Base-by-base conservation (phyloP, 2,797 vertebrate genomes). In the Synaphobranchus kaupii region DNA sequence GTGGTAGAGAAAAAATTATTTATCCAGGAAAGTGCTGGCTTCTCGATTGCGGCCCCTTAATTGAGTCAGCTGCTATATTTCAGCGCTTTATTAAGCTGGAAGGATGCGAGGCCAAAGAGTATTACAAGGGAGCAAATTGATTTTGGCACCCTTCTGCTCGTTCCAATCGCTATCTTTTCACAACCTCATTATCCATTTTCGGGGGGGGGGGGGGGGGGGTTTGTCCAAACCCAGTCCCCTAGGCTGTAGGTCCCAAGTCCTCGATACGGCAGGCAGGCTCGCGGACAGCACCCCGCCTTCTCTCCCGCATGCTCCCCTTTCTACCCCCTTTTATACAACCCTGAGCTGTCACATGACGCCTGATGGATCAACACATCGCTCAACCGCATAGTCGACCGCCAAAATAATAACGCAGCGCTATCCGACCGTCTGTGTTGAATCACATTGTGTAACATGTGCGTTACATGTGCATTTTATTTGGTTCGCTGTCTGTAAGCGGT, bases 11-110 rank as follows among this genome's bases (percentile, higher is more conserved):
- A 63, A 63, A 84, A 58, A 93, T 90, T 93, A 95, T 94, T 94
- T 80, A 86, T 94, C 73, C 94, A 94, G 66, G 88, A 88, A 90
- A 94, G 92, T 94, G 91, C 88, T 93, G 93, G 90, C 86, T 91
- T 96, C 88, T 91, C 92, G 56, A 89, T 95, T 94, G 93, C 90
- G 90, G 86, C 92, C 60, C 88, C 86, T 86, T 93, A 93, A 94
- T 76, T 94, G 89, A 60, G 50, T 94, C 94, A 91, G 91, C 88
- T 4, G 92, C 90, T 88, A 89, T 94, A 93, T 95, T 94, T 93
- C 22, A 91, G 89, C 89, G 89, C 93, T 92, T 94, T 95, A 95
- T 94, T 94, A 94, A 95, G 94, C 92, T 90, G 89, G 89, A 94
- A 4, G 87, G 90, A 90, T 91, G 90, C 90, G 92, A 78, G 89